A percentile compares a stretch with the other conserved stretches of the same genome.
These are phyloP conservation scores for Chaetogeoica ovagalla DNA, from an alignment of 2,888 invertebrate genomes.

Conservation along the genomic window DNA sequence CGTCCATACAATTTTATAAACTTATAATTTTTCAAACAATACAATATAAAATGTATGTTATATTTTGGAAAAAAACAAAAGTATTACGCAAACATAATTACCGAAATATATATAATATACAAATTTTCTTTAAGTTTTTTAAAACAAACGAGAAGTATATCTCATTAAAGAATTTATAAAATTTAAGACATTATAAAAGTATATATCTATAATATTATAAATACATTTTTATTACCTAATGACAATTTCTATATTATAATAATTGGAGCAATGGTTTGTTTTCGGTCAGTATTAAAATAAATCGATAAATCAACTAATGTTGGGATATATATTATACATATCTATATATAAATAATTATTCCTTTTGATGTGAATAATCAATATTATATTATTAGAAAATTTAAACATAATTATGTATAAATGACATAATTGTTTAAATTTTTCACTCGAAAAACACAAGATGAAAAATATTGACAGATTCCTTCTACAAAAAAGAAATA, in stretches of 20 bases:
- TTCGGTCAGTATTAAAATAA: neutral
- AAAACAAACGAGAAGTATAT: neutral
- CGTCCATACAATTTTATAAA: neutral
- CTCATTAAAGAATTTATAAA: neutral
- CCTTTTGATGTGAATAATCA: neutral
- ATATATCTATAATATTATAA: too few relatives aligned
- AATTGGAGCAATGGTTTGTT: conserved; percentile 20
- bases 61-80: too few relatives aligned
- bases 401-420: neutral
- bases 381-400: neutral
- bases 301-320: neutral
- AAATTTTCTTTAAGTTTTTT: neutral
- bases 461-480: neutral
- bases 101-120: neutral
- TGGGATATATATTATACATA: neutral
- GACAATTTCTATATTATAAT: neutral
- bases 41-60: conserved; percentile 13
- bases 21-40: conserved; percentile 23
- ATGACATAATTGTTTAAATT: neutral
- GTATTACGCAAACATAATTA: too few relatives aligned
- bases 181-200: neutral
- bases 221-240: neutral
- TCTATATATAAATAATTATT: too few relatives aligned
- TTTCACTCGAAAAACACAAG: neutral
- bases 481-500: too few relatives aligned